Evolutionary conservation across 2,888 invertebrate species (phyloP), one percentile per base, ranked within the genome.

Genomic region (Drosophila paranaensis): DNA sequence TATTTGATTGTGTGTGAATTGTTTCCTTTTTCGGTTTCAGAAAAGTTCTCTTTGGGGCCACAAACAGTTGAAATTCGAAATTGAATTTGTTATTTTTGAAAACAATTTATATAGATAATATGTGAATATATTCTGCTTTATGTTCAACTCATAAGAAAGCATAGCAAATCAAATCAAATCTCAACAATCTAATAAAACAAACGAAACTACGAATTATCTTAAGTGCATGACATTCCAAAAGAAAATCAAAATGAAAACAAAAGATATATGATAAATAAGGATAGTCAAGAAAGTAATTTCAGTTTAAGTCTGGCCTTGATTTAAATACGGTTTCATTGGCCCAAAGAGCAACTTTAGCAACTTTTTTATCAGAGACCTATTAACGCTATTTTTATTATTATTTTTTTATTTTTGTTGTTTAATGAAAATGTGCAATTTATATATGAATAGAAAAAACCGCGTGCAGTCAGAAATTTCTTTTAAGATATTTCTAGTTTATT

Each of bases 11-110:
- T 40, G 25, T 60, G 30, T 67, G 42, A 56, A 42, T 51, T 66
- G 6, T 69, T 72, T 60, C 48, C 62, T 48, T 48, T 67, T 94
- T 94, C 93, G 93, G 94, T 95, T 95, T 95, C 95, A 95, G 95
- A 95, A 95, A 95, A 95, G 95, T 95, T 95, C 95, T 95, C 94
- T 94, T 94, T 91, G 92, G 94, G 94, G 94, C 94, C 94, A 94
- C 94, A 94, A 94, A 94, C 94, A 90, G 88, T 90, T 93, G 83
- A 81, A 82, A 82, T 78, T 83, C 74, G 37, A 82, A 77, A 82
- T 88, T 78, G 83, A 67, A 75, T 60, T 61, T 8, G 48, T 65
- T 71, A 63, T 67, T 70, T 69, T 70, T 61, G 54, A 74, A 74
- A 79, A 71, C 27, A 80, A 70, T 75, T 68, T 55, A 55, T 65